Base-by-base conservation (phyloP, 2,888 invertebrate species). In the Carabus problematicus region DNA sequence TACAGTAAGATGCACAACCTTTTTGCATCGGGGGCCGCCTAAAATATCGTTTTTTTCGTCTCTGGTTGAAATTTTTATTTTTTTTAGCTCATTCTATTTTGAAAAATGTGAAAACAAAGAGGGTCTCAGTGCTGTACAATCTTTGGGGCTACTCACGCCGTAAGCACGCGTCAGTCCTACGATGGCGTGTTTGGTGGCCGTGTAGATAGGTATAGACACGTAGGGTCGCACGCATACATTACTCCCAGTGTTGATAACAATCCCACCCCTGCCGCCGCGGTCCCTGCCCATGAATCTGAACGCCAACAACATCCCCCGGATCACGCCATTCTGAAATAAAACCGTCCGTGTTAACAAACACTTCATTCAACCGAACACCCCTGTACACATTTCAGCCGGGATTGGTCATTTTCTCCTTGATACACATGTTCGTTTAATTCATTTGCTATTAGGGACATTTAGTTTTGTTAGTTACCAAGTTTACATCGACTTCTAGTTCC, bases 141-240 rank as follows among this genome's bases (percentile, higher is more conserved):
- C n/a, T n/a, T n/a, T n/a, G n/a, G n/a, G n/a, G n/a, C 9, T 59
- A 77, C 85, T 82, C 77, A 89, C 89, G 75, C 91, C 91, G 76
- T 91, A 91, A 55, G 91, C 88, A 74, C 90, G 85, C 1, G 91
- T 90, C 70, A 91, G 85, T 49, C 90, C 91, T 12, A 91, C 87
- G 18, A 91, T 88, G 0, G 91, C 91, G 76, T 91, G 90, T 78
- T 91, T 91, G 12, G 91, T 91, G 11, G 91, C 91, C 0, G 91
- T 90, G 81, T 91, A 91, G 74, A 91, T 90, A 1, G 92, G 91
- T 39, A 89, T 87, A 67, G 91, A 90, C 6, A 91, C 87, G 75
- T 90, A 88, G 0, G 91, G 91, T 71, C 84, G 84, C 49, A 85
- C 83, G 77, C 90, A 89, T 39, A 89, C 88, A 39, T 89, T 90